Base-by-base conservation (phyloP, 2,113 vertebrate species). In the Spheniscus mendiculus region DNA sequence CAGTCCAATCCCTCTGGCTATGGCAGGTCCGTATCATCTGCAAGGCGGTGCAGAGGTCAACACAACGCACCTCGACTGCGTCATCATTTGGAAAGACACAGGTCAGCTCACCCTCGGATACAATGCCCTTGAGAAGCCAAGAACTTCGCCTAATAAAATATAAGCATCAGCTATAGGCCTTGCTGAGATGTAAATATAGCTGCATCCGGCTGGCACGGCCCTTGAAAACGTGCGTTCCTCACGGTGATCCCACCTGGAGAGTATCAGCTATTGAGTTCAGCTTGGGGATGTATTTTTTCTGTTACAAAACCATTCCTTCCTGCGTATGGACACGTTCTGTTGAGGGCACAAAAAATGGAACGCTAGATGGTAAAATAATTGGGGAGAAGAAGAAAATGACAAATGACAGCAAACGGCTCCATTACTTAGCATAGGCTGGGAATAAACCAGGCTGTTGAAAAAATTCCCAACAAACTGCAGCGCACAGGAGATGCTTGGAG, bases 401-500 rank as follows among this genome's bases (percentile, higher is more conserved):
- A 81, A 66, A 56, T n/a, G 17, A 47, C 38, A 86, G 13, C 40
- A 66, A 77, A 82, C 12, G 32, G 9, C 27, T 85, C n/a, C 40
- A 6, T 58, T 15, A 12, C 30, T 63, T 84, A 32, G 21, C 2
- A 0, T 47, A 59, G 52, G 7, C 56, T 82, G 70, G 42, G 59
- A 73, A 61, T 52, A 78, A 94, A 49, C 6, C 29, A 47, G 44
- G 22, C n/a, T 53, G 30, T 26, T 72, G n/a, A 45, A 62, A 89
- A 38, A 29, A 66, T 30, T 36, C 47, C 65, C 47, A 58, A 6
- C 25, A 50, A 29, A 10, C 17, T 44, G 26, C n/a, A 58, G n/a
- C 2, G 0, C 32, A 17, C 13, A 42, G 25, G 40, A 52, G 30
- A 9, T 0, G 0, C 69, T n/a, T 42, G 38, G 30, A 78, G n/a